These are phyloP conservation scores for Coptodon rendalli DNA, from an alignment of 2,113 vertebrate genomes.

Conservation along the genomic window DNA sequence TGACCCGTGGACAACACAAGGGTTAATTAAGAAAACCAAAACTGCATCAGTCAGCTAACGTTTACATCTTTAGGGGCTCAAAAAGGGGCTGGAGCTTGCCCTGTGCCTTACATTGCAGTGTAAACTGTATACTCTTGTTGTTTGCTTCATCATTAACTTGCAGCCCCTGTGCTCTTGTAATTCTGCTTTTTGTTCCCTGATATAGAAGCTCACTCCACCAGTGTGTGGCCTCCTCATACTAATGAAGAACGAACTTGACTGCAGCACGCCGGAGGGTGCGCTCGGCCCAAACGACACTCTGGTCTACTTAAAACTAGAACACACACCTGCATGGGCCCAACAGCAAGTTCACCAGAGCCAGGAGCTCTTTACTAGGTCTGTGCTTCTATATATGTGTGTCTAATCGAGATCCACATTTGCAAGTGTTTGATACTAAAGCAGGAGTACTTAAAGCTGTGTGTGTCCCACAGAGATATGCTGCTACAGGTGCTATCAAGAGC, in stretches of 20 bases:
- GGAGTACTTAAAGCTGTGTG: background rate
- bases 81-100: background rate
- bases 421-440: background rate
- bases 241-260: conserved; percentile 56
- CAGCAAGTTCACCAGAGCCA: conserved; percentile 42
- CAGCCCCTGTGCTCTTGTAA: background rate
- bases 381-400: background rate
- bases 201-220: conserved; percentile 67
- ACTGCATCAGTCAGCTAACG: background rate
- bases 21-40: background rate
- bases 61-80: background rate
- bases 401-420: background rate
- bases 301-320: conserved; percentile 75
- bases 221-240: conserved; percentile 80
- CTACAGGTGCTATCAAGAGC: conserved; percentile 65
- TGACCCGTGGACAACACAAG: too few species aligned
- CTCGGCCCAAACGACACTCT: conserved; percentile 40
- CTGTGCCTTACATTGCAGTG: background rate
- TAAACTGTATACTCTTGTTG: background rate
- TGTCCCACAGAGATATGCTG: conserved; percentile 72
- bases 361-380: conserved; percentile 70
- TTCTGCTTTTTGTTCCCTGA: background rate
- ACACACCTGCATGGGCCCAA: conserved; percentile 58
- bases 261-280: background rate
- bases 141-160: background rate